Evolutionary conservation across 1,140 invertebrate species (phyloP), one percentile per base, ranked within the genome.

Genomic region (Caligus rogercresseyi): DNA sequence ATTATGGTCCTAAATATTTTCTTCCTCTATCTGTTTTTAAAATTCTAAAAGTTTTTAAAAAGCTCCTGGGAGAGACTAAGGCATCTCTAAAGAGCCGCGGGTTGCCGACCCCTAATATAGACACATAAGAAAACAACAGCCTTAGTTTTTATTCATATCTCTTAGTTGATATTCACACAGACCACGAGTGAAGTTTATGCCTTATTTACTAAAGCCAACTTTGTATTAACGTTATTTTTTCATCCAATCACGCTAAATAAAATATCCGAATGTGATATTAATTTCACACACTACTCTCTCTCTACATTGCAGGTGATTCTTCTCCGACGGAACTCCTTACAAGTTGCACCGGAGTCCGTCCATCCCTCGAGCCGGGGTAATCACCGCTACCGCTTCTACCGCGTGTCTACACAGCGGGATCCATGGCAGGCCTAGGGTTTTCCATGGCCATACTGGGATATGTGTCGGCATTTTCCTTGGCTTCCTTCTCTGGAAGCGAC

Each of bases 361-460:
- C 71, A 72, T 55, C 71, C 71, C 0, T 56, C 54, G 11, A 16
- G 21, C 16, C 53, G 56, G 4, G 56, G 56, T 20, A 18, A 18
- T 53, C 24, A 62, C 16, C 24, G 24, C 11, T n/a, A 63, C 21
- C 15, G 21, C 23, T 69, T 67, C 61, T 64, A 69, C 3, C 64
- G 68, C 55, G 67, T 68, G 13, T 65, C 65, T 70, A 70, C 64
- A 70, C 69, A 13, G 69, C 69, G 51, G 72, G 72, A 14, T 72
- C 72, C 18, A 72, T 74, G 67, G 72, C 72, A 11, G 72, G 72
- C 2, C 64, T 74, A 2, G 72, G 71, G 14, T 69, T 74, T 53
- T 71, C 72, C 20, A 74, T 74, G 72, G 71, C 71, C 25, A 69
- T 74, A 55, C 64, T 74, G n/a, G 72, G 72, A 67, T 70, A 1